Percentiles rank a stretch among this genome's conserved stretches.
Conservation (phyloP, 2,797 vertebrate genomes). For the Schizothorax lantsangensis region DNA sequence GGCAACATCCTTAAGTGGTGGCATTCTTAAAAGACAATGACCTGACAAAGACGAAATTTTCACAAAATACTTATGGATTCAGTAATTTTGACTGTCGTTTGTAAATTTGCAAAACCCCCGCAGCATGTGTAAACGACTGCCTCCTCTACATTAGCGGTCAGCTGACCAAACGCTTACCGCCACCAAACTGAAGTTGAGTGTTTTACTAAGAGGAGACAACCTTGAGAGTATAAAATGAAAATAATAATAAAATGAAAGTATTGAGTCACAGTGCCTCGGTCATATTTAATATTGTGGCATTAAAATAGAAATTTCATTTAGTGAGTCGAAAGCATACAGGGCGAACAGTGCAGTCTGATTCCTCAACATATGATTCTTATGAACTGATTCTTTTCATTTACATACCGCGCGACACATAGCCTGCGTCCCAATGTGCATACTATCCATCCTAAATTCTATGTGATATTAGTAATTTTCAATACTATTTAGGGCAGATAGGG, state of each 20-base stretch:
- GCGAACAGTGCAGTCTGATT: background rate
- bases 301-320: background rate
- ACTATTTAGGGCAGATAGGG: too few relatives aligned
- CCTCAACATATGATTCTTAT: background rate
- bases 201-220: too few relatives aligned
- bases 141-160: background rate
- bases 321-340: background rate
- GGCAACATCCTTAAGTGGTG: background rate
- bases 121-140: background rate
- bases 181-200: constrained; percentile 24
- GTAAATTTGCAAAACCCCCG: background rate
- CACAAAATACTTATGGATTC: background rate
- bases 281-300: background rate
- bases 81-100: background rate
- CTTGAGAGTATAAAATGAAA: background rate
- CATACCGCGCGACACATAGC: background rate
- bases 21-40: background rate
- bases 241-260: background rate
- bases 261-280: background rate
- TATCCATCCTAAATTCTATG: too few relatives aligned
- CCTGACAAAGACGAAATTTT: constrained; percentile 6
- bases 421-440: too few relatives aligned
- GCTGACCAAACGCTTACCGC: constrained; percentile 8
- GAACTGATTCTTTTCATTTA: background rate
- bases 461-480: too few relatives aligned